phyloP scores from a whole-genome alignment of 2,113 vertebrate genomes.

The Siniperca knerii region DNA sequence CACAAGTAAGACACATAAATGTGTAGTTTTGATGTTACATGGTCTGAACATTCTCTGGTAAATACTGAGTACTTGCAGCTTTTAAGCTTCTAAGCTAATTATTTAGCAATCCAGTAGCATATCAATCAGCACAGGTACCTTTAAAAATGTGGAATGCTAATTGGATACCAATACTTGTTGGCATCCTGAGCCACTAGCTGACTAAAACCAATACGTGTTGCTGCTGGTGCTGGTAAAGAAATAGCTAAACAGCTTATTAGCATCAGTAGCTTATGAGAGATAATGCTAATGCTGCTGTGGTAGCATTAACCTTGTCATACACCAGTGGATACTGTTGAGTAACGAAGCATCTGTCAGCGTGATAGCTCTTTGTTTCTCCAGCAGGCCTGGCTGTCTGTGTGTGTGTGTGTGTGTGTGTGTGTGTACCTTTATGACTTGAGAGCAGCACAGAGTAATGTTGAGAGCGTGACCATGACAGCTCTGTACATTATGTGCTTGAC shows the following conservation, averaged over 20 bases:
- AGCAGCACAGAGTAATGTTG: slow-evolving; percentile 93
- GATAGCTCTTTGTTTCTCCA: slow-evolving; percentile 46
- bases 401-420: slow-evolving; percentile 15
- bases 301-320: slow-evolving; percentile 22
- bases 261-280: slow-evolving; percentile 27
- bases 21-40: background rate
- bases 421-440: slow-evolving; percentile 84
- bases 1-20: background rate
- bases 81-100: background rate
- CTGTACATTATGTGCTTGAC: slow-evolving; percentile 97
- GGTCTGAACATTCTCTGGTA: background rate
- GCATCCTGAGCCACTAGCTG: background rate
- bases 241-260: slow-evolving; percentile 40
- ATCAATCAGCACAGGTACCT: background rate
- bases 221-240: background rate
- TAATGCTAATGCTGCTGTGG: slow-evolving; percentile 26
- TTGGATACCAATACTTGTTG: background rate
- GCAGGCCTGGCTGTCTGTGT: slow-evolving; percentile 14
- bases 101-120: background rate
- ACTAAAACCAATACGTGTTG: background rate
- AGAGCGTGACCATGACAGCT: slow-evolving; percentile 93
- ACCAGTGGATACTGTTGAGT: background rate
- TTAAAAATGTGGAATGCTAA: slow-evolving; percentile 4
- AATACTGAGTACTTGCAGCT: background rate
- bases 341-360: slow-evolving; percentile 32